Percentiles rank a stretch among this genome's conserved stretches.
Conservation (phyloP, 2,888 invertebrate species). For the Ectropis crepuscularia region DNA sequence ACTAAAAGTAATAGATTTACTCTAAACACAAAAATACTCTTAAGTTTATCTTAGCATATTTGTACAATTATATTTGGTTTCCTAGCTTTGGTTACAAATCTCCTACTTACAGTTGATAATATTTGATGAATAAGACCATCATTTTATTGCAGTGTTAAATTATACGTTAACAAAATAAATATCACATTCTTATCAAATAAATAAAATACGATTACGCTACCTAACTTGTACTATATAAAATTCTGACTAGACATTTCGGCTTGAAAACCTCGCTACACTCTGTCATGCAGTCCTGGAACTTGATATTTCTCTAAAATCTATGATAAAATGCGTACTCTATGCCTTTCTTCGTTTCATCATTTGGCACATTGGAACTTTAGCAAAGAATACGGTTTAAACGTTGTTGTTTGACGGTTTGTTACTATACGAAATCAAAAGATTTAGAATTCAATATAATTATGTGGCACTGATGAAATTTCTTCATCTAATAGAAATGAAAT, state of each 20-base stretch:
- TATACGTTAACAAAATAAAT: conserved; percentile 4
- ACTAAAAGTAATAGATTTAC: background rate
- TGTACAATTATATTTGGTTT: conserved; percentile 3
- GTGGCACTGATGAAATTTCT: too few species aligned
- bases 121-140: conserved; percentile 11
- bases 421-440: too few species aligned
- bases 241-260: conserved; percentile 27
- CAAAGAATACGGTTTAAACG: too few species aligned
- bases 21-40: background rate
- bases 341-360: too few species aligned
- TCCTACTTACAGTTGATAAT: background rate
- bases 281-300: background rate
- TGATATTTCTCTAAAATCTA: too few species aligned
- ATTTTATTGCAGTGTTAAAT: conserved; percentile 7
- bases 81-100: conserved; percentile 1
- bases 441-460: too few species aligned
- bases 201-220: background rate
- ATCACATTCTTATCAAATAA: conserved; percentile 20
- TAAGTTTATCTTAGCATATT: background rate
- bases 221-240: conserved; percentile 12
- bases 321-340: too few species aligned
- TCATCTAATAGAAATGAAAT: too few species aligned
- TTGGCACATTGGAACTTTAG: too few species aligned
- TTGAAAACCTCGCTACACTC: conserved; percentile 1
- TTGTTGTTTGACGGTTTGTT: too few species aligned